Evolutionary conservation across 30 jellyfish, hydroid and myxozoan species (phyloP).

Genomic region (Aurelia aurita complex sp. Pacific): DNA sequence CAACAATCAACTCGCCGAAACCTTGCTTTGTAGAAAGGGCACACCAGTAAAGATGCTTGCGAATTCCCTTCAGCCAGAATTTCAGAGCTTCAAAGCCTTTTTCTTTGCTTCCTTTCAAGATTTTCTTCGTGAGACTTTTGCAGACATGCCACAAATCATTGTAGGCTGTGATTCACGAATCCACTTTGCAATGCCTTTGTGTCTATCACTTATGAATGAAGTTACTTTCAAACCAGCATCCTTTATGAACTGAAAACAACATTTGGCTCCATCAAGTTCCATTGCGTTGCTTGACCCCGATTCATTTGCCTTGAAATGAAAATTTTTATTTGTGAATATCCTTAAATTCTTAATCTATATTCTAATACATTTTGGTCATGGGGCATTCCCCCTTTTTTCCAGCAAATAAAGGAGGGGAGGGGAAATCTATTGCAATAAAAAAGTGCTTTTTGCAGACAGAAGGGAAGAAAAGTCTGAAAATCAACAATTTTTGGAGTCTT

Average conservation of each 20-base stretch:
- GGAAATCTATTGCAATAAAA: too few relatives aligned
- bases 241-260: constrained; percentile 1
- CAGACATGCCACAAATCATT: constrained; percentile 44
- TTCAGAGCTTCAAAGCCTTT: constrained; percentile 1
- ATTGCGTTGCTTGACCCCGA: constrained; percentile 25
- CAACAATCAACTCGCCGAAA: constrained; percentile 35
- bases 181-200: constrained; percentile 52
- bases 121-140: constrained; percentile 12
- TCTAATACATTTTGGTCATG: too few relatives aligned
- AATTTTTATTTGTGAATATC: neutral
- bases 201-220: constrained; percentile 30
- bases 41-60: constrained; percentile 33
- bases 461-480: too few relatives aligned
- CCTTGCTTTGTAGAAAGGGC: constrained; percentile 53
- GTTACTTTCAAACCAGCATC: constrained; percentile 17
- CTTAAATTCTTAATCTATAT: too few relatives aligned
- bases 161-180: constrained; percentile 27
- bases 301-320: constrained; percentile 33
- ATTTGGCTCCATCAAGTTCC: constrained; percentile 16
- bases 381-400: too few relatives aligned
- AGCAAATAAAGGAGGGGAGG: too few relatives aligned
- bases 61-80: constrained; percentile 33
- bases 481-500: too few relatives aligned
- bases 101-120: constrained; percentile 27
- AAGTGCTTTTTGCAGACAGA: too few relatives aligned